Conservation (phyloP, 2,888 invertebrate species). For the Gryllus longicercus region DNA sequence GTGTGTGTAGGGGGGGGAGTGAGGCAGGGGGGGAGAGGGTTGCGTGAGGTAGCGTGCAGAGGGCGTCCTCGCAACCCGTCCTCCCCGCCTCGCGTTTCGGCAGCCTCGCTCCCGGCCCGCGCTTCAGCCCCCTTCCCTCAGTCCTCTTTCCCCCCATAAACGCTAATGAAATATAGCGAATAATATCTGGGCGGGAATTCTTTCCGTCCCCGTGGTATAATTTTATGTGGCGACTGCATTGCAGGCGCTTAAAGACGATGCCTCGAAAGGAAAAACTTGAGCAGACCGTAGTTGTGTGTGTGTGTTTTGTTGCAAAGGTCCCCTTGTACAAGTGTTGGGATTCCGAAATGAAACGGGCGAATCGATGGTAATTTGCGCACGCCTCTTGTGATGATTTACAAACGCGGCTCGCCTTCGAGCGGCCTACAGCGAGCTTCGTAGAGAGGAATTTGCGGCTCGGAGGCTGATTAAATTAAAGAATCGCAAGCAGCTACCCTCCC, state of each 20-base stretch:
- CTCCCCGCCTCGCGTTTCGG: background rate
- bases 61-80: background rate
- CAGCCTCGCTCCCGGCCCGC: background rate
- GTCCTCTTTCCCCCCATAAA: conserved; percentile 23
- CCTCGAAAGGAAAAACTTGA: too few relatives aligned
- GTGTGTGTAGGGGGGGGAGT: too few relatives aligned
- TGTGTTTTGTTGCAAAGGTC: background rate
- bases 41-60: too few relatives aligned
- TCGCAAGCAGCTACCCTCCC: background rate
- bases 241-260: conserved; percentile 31
- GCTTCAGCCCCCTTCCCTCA: background rate
- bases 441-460: background rate
- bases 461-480: background rate
- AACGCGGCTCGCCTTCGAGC: background rate
- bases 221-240: conserved; percentile 35
- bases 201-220: conserved; percentile 31
- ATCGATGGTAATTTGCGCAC: background rate
- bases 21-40: too few relatives aligned
- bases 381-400: conserved; percentile 19
- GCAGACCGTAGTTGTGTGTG: background rate
- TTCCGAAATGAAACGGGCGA: conserved; percentile 5
- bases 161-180: conserved; percentile 36
- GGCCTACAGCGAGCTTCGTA: background rate
- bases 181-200: conserved; percentile 31
- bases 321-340: background rate